These are phyloP conservation scores for Enteromius treurensis DNA, from an alignment of 2,797 vertebrate species.

Conservation along the genomic window DNA sequence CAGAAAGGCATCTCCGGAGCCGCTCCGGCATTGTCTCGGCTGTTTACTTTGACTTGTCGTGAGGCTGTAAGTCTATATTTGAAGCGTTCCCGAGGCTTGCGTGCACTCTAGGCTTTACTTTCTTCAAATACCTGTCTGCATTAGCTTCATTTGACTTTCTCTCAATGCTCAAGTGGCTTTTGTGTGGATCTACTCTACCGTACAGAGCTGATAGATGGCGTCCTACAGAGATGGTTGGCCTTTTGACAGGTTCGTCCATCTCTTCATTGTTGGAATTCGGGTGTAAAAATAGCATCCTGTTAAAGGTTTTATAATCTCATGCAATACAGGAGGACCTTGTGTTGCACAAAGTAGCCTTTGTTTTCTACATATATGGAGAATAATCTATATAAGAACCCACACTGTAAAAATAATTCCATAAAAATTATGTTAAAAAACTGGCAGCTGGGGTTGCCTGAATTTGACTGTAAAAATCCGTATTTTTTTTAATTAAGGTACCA, in stretches of 20 bases:
- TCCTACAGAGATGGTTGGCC: background rate
- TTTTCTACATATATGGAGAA: background rate
- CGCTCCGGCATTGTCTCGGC: background rate
- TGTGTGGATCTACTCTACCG: background rate
- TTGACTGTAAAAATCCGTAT: too few relatives aligned
- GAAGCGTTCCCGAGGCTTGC: background rate
- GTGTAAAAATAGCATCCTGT: background rate
- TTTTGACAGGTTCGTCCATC: background rate
- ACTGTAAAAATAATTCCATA: too few relatives aligned
- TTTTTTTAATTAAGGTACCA: too few relatives aligned
- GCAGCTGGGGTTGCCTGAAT: too few relatives aligned
- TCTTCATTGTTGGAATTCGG: conserved; percentile 1
- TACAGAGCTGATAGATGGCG: background rate
- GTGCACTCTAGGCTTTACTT: background rate
- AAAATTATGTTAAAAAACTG: too few relatives aligned
- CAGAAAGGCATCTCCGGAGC: background rate
- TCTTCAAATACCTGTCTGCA: conserved; percentile 6
- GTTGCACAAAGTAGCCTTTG: background rate
- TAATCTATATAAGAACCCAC: background rate
- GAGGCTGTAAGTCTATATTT: conserved; percentile 4
- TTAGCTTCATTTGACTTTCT: conserved; percentile 1
- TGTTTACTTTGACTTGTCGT: conserved; percentile 10
- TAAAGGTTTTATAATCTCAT: background rate
- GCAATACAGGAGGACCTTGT: background rate
- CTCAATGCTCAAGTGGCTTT: conserved; percentile 19